Evolutionary conservation across 2,113 vertebrate species (phyloP).

Genomic region (Cranoglanis bouderius): DNA sequence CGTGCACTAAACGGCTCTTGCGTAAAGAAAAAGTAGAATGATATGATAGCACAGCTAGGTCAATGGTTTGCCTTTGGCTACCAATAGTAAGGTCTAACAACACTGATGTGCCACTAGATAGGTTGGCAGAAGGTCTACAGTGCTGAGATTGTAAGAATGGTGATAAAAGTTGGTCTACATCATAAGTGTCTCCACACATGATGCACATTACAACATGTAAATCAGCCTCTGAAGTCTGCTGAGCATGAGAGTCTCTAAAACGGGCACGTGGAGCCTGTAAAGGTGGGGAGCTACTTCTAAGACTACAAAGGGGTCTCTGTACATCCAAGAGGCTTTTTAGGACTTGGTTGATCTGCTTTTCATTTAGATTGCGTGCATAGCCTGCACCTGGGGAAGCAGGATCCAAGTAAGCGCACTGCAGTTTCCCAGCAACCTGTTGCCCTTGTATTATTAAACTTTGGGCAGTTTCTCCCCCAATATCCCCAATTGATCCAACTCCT

Average conservation of each 20-base stretch:
- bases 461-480: constrained; percentile 87
- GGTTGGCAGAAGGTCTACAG: constrained; percentile 77
- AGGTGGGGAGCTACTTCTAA: constrained; percentile 73
- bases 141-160: constrained; percentile 84
- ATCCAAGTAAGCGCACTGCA: constrained; percentile 88
- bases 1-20: constrained; percentile 89
- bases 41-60: constrained; percentile 88
- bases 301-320: constrained; percentile 70
- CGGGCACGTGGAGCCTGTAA: constrained; percentile 70
- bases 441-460: constrained; percentile 90
- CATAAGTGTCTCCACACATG: constrained; percentile 91
- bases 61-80: constrained; percentile 80
- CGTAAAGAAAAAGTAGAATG: constrained; percentile 89
- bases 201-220: constrained; percentile 89
- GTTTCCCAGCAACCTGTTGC: constrained; percentile 85
- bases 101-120: constrained; percentile 77
- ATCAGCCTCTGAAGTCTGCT: constrained; percentile 76
- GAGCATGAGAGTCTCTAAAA: constrained; percentile 79
- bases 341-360: constrained; percentile 89
- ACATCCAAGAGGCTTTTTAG: constrained; percentile 86
- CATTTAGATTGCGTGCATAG: constrained; percentile 87
- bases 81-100: constrained; percentile 83
- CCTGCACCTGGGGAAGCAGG: constrained; percentile 85
- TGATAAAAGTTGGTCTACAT: constrained; percentile 84
- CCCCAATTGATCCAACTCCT: constrained; percentile 80